Evolutionary conservation across 2,797 vertebrate genomes (phyloP).

Genomic region (Spea hammondii): DNA sequence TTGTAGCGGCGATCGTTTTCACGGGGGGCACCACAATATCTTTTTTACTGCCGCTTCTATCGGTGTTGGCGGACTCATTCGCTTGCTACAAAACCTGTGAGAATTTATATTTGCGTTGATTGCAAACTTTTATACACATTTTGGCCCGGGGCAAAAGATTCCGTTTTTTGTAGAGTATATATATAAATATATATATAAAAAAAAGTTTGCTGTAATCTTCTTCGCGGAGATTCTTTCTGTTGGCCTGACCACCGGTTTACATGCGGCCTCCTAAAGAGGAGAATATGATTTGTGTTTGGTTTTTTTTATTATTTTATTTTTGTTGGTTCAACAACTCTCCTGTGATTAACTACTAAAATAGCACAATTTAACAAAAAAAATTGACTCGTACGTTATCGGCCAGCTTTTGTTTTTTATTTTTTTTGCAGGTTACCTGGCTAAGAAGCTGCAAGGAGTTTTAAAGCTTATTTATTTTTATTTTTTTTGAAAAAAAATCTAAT

Average conservation of each 20-base stretch:
- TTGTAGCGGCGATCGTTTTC: constrained; percentile 68
- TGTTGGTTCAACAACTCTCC: constrained; percentile 58
- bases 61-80: constrained; percentile 77
- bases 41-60: constrained; percentile 62
- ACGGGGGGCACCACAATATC: constrained; percentile 68
- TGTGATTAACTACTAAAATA: constrained; percentile 58
- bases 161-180: constrained; percentile 54
- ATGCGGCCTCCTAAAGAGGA: constrained; percentile 60
- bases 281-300: constrained; percentile 57
- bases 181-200: background rate
- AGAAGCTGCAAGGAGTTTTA: too few relatives aligned
- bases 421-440: too few relatives aligned
- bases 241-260: constrained; percentile 53
- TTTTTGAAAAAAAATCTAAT: too few relatives aligned
- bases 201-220: constrained; percentile 65
- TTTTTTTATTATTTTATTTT: constrained; percentile 52
- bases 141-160: constrained; percentile 66
- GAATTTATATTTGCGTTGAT: constrained; percentile 72
- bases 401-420: too few relatives aligned
- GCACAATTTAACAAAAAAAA: constrained; percentile 55
- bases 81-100: constrained; percentile 75
- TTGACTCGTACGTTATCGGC: background rate
- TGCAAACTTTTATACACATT: constrained; percentile 69
- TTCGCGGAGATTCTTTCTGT: constrained; percentile 47
- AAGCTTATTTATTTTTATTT: too few relatives aligned